Evolutionary conservation across 2,113 vertebrate genomes (phyloP), one percentile per base, ranked within the genome.

Genomic region (Stigmatopora argus): DNA sequence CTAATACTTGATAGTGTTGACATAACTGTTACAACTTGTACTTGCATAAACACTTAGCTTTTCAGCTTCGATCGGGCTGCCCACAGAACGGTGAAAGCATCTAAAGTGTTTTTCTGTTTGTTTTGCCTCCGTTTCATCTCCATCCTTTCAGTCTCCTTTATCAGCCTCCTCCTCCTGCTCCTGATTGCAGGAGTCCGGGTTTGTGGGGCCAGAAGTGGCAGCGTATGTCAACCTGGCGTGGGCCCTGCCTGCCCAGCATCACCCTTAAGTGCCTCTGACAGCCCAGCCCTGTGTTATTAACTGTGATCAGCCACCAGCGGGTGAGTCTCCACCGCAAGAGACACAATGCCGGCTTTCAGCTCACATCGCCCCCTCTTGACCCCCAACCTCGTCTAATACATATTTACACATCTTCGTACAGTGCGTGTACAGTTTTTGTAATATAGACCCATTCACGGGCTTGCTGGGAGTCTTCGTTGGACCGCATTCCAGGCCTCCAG

Each of bases 201-300:
- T 75, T 74, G 31, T 41, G 57, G 70, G 77, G 78, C 81, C 81
- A 83, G 85, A 84, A 78, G 70, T 76, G 55, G 65, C 77, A 75
- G 75, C 87, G 84, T 87, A 77, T 49, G 52, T 56, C 14, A 76
- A 74, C 71, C 67, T 56, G 9, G 78, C 48, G 73, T 68, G 75
- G 73, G 72, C 69, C 70, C 77, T 53, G 85, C 76, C 91, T 92
- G 91, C 87, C 90, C 86, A 91, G 87, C 83, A 13, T 92, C 90
- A 92, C 71, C 10, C 71, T 13, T 92, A 92, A 92, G 88, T 92
- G 86, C 83, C 87, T 87, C 74, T 92, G 91, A 92, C 91, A 92
- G 89, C 83, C 81, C 73, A 83, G 87, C 80, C 64, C 90, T 89
- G 89, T 89, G 89, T 89, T 92, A 90, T 90, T 91, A 91, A 91